These are phyloP conservation scores for Gallinago stenura DNA, from an alignment of 2,797 vertebrate genomes.

Conservation along the genomic window DNA sequence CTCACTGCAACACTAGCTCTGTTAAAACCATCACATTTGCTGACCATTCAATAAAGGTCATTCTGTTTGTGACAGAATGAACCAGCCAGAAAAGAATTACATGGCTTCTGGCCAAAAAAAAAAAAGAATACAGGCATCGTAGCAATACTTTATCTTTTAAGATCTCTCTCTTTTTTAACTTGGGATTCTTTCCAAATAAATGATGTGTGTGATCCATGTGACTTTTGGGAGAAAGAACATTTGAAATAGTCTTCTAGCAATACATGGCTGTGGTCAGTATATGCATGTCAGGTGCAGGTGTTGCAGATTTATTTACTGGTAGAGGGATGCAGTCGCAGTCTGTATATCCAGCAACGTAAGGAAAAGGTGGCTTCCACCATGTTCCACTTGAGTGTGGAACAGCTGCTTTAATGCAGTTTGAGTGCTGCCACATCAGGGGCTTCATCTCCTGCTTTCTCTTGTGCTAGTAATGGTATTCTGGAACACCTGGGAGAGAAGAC, in stretches of 20 bases:
- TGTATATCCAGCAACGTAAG: background rate
- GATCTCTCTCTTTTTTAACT: background rate
- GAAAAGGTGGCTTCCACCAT: background rate
- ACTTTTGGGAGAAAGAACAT: background rate
- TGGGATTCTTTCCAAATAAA: constrained; percentile 35
- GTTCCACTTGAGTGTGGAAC: background rate
- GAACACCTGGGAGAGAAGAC: background rate
- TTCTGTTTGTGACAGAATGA: constrained; percentile 2
- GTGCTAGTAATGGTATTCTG: background rate
- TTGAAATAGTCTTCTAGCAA: background rate
- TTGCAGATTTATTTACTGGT: background rate
- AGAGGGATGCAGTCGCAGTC: background rate
- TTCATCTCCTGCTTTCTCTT: background rate
- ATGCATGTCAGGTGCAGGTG: background rate
- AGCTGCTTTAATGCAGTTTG: background rate
- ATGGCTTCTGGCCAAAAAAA: background rate
- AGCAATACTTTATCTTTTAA: background rate
- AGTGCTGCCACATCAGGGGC: background rate
- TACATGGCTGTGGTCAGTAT: background rate
- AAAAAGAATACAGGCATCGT: background rate
- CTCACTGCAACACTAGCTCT: background rate
- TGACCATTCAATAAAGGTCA: constrained; percentile 33
- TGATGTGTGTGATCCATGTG: background rate
- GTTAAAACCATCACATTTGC: constrained; percentile 27
- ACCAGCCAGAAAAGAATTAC: background rate